Evolutionary conservation across 2,113 vertebrate genomes (phyloP).

Genomic region (Hiodon tergisus): DNA sequence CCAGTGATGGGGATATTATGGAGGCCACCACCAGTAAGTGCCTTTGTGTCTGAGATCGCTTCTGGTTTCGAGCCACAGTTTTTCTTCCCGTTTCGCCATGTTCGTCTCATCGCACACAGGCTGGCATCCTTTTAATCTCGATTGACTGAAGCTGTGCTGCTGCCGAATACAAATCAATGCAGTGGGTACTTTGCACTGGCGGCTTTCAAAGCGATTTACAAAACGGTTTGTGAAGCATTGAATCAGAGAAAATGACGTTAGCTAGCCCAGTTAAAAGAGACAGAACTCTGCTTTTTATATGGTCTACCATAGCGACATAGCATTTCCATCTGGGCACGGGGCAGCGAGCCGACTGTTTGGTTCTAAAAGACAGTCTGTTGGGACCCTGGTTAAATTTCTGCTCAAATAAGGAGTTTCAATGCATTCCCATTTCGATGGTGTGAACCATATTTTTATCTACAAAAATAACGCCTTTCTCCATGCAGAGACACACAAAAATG

Average conservation of each 20-base stretch:
- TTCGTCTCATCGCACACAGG: background rate
- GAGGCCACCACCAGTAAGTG: constrained; percentile 67
- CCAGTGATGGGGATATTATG: constrained; percentile 65
- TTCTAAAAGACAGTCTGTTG: constrained; percentile 29
- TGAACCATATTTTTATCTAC: background rate
- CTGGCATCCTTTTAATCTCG: too few species aligned
- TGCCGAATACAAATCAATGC: too few species aligned
- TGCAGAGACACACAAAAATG: background rate
- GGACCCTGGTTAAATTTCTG: constrained; percentile 31
- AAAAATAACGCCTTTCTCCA: background rate
- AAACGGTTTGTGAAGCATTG: constrained; percentile 32
- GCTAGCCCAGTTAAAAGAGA: constrained; percentile 39
- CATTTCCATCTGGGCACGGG: constrained; percentile 27
- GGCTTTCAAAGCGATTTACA: background rate
- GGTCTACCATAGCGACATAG: constrained; percentile 34
- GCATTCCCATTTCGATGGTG: background rate
- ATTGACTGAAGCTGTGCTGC: too few species aligned
- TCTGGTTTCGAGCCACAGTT: background rate
- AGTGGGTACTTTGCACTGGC: too few species aligned
- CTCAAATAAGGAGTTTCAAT: constrained; percentile 39
- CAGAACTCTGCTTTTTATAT: constrained; percentile 35
- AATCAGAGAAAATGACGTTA: constrained; percentile 32
- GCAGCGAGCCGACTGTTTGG: constrained; percentile 44
- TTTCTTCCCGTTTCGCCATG: background rate
- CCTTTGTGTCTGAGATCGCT: background rate